A percentile compares a stretch with the other conserved stretches of the same genome.
These are phyloP conservation scores for Celastrina argiolus DNA, from an alignment of 2,888 invertebrate genomes.

Conservation along the genomic window DNA sequence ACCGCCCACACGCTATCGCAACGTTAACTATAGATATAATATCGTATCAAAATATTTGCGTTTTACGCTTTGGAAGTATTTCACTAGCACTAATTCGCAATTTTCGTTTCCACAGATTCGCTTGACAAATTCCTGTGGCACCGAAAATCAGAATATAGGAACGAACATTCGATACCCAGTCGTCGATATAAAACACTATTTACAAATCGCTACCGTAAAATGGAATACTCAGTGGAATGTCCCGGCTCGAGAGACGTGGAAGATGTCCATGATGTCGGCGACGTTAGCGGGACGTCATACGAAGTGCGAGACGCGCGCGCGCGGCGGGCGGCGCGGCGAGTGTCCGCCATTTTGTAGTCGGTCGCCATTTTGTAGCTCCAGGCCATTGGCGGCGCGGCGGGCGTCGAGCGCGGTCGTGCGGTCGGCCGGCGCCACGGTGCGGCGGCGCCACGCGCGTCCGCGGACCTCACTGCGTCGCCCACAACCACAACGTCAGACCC, in stretches of 20 bases:
- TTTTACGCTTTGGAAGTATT: conserved; percentile 24
- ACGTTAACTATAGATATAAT: neutral
- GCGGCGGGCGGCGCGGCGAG: conserved; percentile 34
- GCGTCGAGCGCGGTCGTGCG: conserved; percentile 28
- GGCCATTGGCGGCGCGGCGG: conserved; percentile 28
- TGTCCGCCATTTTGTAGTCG: conserved; percentile 29
- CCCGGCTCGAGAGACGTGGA: neutral
- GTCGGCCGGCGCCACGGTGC: conserved; percentile 48
- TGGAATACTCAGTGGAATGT: conserved; percentile 20
- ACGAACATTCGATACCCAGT: neutral
- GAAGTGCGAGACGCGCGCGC: conserved; percentile 42
- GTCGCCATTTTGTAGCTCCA: conserved; percentile 31
- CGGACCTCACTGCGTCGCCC: conserved; percentile 50
- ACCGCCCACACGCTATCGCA: neutral
- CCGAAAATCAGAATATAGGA: neutral
- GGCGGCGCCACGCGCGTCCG: conserved; percentile 60
- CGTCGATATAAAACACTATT: neutral
- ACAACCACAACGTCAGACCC: conserved; percentile 44
- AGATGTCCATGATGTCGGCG: conserved; percentile 2
- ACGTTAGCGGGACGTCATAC: conserved; percentile 43
- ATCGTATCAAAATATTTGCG: conserved; percentile 6
- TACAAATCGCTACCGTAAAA: conserved; percentile 13
- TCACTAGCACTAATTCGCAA: conserved; percentile 38
- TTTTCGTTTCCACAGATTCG: neutral
- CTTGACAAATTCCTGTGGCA: neutral